Base-by-base conservation (phyloP, 1,140 invertebrate species). In the Stenopsyche tienmushanensis region DNA sequence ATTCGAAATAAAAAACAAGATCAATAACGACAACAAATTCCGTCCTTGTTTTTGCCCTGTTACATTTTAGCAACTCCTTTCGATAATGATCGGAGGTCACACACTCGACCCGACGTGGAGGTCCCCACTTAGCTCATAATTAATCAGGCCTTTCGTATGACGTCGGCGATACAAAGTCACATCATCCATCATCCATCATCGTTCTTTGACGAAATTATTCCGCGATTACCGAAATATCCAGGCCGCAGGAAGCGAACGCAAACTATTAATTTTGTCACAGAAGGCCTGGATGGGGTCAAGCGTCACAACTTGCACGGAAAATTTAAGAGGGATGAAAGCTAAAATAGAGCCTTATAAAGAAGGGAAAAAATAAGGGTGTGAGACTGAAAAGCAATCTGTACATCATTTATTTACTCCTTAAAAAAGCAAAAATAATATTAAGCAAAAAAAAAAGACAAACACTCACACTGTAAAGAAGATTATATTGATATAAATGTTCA, bases 201-300 rank as follows among this genome's bases (percentile, higher is more conserved):
- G 44, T 20, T 34, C 44, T 47, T 9, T 47, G 44, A 47, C 44
- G 44, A 47, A 47, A 47, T 47, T 47, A 47, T 47, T 47, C 17
- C 44, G 44, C 44, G 7, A 47, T 47, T 47, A 47, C 44, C 44
- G 17, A 47, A 47, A 47, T 47, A 47, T 47, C 18, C 3, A 5
- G 44, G 10, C 17, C 44, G 44, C 29, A 34, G 29, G 29, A 34
- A 34, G 29, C 29, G 44, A 47, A 47, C 10, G 44, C 8, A 5
- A 47, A 47, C 44, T 47, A 47, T 47, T 47, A 47, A 47, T 47
- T 47, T 47, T 47, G 44, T 18, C 44, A 47, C 5, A 20, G 44
- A n/a, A n/a, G n/a, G n/a, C n/a, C n/a, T n/a, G n/a, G n/a, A 20
- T 15, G 3, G 44, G 44, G 44, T 47, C 44, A 47, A 47, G 29